Evolutionary conservation across 2,888 invertebrate genomes (phyloP).

Genomic region (Autographa pulchrina): DNA sequence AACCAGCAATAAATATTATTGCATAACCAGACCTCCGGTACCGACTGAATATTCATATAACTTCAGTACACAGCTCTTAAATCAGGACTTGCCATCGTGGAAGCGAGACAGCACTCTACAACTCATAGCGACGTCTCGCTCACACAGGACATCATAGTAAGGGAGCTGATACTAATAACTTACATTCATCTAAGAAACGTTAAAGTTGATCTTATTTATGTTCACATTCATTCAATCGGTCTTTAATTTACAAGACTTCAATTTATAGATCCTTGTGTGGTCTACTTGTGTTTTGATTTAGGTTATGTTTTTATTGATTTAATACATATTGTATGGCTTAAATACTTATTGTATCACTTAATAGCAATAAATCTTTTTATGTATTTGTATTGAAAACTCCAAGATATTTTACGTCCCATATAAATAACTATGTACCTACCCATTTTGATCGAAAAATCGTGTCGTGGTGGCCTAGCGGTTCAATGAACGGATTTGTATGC

Average conservation of each 20-base stretch:
- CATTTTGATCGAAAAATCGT: no score
- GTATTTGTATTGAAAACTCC: no score
- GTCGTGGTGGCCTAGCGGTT: no score
- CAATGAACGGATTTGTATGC: no score
- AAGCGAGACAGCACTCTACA: no score
- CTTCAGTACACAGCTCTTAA: conserved; percentile 17
- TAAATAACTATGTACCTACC: no score
- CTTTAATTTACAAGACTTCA: conserved; percentile 28
- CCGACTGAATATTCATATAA: conserved; percentile 47
- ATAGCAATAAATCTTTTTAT: neutral
- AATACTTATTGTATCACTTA: neutral
- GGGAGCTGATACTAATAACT: conserved; percentile 51
- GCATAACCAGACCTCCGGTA: conserved; percentile 52
- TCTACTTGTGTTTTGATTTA: conserved; percentile 17
- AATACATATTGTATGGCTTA: neutral
- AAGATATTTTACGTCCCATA: no score
- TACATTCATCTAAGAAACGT: conserved; percentile 39
- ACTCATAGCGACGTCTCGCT: no score
- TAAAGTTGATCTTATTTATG: conserved; percentile 42
- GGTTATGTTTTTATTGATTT: neutral
- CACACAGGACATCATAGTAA: no score
- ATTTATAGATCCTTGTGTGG: conserved; percentile 45
- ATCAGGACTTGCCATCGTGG: no score
- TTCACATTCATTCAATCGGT: conserved; percentile 38
- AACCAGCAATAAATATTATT: conserved; percentile 51